Conservation (phyloP, 2,888 invertebrate genomes). For the Emmelina monodactyla region DNA sequence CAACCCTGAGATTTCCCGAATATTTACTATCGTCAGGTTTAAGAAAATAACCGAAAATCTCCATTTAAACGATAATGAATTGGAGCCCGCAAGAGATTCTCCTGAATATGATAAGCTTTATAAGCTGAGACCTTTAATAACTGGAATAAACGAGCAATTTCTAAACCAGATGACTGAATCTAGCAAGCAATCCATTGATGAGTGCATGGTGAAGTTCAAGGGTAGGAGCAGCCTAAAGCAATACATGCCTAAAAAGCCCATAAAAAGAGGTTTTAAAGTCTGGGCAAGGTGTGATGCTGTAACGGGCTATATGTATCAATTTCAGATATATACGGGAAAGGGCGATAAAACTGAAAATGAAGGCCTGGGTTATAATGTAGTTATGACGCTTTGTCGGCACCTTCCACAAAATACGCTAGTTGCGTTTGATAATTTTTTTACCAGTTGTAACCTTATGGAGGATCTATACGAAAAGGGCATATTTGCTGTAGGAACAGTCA, state of each 20-base stretch:
- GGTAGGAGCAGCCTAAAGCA: conserved; percentile 18
- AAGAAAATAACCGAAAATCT: conserved; percentile 21
- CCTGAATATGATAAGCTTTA: conserved; percentile 19
- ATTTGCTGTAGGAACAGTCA: conserved; percentile 17
- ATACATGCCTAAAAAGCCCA: conserved; percentile 20
- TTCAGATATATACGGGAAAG: conserved; percentile 17
- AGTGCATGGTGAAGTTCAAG: conserved; percentile 23
- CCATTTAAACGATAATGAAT: conserved; percentile 18
- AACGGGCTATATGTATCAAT: conserved; percentile 14
- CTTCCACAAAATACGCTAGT: conserved; percentile 18
- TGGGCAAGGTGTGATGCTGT: conserved; percentile 6
- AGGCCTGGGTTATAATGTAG: conserved; percentile 18
- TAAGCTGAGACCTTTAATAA: conserved; percentile 18
- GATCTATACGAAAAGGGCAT: conserved; percentile 15
- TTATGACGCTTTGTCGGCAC: conserved; percentile 16
- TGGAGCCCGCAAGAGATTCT: conserved; percentile 17
- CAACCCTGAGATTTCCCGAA: conserved; percentile 19
- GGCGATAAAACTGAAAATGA: conserved; percentile 15
- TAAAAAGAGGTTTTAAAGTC: conserved; percentile 9
- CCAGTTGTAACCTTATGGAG: conserved; percentile 16
- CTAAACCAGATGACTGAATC: conserved; percentile 7
- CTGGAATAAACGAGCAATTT: conserved; percentile 15
- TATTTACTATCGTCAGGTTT: conserved; percentile 20
- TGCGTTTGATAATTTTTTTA: conserved; percentile 26
- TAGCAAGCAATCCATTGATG: conserved; percentile 14